A percentile compares a stretch with the other conserved stretches of the same genome.
phyloP scores from a whole-genome alignment of 2,797 vertebrate species.

The Allobates femoralis region DNA sequence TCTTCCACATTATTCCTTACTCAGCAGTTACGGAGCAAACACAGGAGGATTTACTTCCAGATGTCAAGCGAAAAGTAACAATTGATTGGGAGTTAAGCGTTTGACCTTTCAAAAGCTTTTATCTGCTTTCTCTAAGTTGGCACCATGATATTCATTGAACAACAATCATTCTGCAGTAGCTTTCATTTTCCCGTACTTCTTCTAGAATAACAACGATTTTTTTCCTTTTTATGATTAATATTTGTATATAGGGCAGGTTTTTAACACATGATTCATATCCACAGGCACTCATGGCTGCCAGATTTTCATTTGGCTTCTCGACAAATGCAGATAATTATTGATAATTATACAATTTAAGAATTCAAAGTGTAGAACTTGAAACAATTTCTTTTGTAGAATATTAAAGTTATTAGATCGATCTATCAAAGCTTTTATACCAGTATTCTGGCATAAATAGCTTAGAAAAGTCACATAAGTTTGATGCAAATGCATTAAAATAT shows the following conservation, averaged over 20 bases:
- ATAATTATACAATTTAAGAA: neutral
- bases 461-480: too few relatives aligned
- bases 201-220: neutral
- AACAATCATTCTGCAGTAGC: slow-evolving; percentile 51
- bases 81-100: slow-evolving; percentile 56
- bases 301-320: neutral
- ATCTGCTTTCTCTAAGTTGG: slow-evolving; percentile 40
- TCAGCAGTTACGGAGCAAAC: slow-evolving; percentile 52
- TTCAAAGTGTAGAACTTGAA: neutral
- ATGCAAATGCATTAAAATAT: too few relatives aligned
- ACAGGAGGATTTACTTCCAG: slow-evolving; percentile 39
- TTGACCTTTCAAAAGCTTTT: slow-evolving; percentile 58
- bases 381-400: neutral
- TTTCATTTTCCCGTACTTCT: slow-evolving; percentile 18
- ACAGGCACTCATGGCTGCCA: neutral
- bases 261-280: neutral
- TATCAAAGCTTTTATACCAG: too few relatives aligned
- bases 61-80: slow-evolving; percentile 28
- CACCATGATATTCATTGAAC: slow-evolving; percentile 50
- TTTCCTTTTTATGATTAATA: neutral
- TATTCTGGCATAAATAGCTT: too few relatives aligned
- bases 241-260: neutral
- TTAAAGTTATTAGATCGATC: too few relatives aligned
- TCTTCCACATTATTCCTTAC: slow-evolving; percentile 30
- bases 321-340: neutral